These are phyloP conservation scores for Hassar affinis DNA, from an alignment of 2,113 vertebrate genomes.

Conservation along the genomic window DNA sequence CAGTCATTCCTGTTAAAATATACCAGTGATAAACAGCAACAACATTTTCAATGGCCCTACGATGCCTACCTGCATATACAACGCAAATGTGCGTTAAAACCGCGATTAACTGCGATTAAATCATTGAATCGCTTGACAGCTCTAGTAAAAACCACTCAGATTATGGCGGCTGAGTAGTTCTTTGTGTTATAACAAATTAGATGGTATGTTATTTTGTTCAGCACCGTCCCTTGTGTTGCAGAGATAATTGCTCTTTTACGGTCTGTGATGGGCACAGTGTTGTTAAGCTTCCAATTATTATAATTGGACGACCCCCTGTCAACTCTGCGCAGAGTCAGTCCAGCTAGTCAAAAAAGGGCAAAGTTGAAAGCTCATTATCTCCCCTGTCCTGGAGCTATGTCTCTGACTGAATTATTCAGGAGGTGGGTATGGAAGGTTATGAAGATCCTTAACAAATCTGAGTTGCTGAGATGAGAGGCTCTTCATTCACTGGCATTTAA, in stretches of 20 bases:
- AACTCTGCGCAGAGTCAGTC: conserved; percentile 12
- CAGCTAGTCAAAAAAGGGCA: conserved; percentile 41
- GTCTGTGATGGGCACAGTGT: conserved; percentile 37
- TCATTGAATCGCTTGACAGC: too few relatives aligned
- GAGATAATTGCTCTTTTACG: conserved; percentile 42
- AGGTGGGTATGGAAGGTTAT: conserved; percentile 28
- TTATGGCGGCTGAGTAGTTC: conserved; percentile 22
- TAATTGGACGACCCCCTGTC: conserved; percentile 46
- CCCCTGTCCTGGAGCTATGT: not conserved
- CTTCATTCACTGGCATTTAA: conserved; percentile 1
- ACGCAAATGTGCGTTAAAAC: too few relatives aligned
- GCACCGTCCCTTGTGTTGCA: conserved; percentile 35
- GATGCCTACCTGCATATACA: too few relatives aligned
- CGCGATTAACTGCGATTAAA: too few relatives aligned
- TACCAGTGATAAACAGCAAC: too few relatives aligned
- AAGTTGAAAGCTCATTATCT: conserved; percentile 50
- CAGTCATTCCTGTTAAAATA: too few relatives aligned
- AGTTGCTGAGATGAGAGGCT: conserved; percentile 4
- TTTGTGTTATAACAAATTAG: conserved; percentile 24
- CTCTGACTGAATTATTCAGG: conserved; percentile 22
- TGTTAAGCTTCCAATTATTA: conserved; percentile 45
- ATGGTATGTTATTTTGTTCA: conserved; percentile 43
- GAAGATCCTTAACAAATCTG: conserved; percentile 21
- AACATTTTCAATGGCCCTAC: too few relatives aligned
- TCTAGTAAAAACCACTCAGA: not conserved